Evolutionary conservation across 2,113 vertebrate genomes (phyloP), one percentile per base, ranked within the genome.

Genomic region (Chloropsis cyanopogon): DNA sequence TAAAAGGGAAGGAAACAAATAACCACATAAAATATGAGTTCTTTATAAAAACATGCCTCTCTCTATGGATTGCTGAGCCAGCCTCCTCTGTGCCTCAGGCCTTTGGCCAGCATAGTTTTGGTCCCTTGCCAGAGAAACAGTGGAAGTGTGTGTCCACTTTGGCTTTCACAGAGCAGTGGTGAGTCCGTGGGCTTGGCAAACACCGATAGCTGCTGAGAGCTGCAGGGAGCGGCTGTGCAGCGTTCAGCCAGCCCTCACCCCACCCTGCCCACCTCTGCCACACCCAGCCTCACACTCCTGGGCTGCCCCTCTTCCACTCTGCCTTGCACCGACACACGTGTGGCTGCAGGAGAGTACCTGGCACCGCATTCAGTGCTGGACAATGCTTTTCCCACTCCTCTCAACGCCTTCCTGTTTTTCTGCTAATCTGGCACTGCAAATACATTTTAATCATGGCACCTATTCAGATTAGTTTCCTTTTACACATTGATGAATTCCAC

Each of bases 401-500:
- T 95, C 46, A 79, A 93, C 96, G 88, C 37, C 72, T 94, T 97
- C 92, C 89, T 94, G 92, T 92, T 97, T 95, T 97, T 86, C 91
- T 90, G 52, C 64, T 88, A 73, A 81, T 94, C 92, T 95, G 92
- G 73, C 93, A 92, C 86, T 83, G 86, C 66, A 90, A 93, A 86
- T 69, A 59, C 63, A 41, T 96, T 95, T 96, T 80, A 85, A 85
- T 86, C 86, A 92, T 54, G 90, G 94, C 78, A 95, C 68, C 91
- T 92, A 95, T 96, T 95, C 91, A 95, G 73, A 87, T 86, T 35
- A 44, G 54, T 70, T 96, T 96, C 91, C 91, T 92, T 85, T 65
- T 79, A 69, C 73, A 72, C 70, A 76, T 3, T 73, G 90, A 92
- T 77, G 75, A 90, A 90, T 90, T 85, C 79, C 93, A 95, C 94